Evolutionary conservation across 2,888 invertebrate genomes (phyloP).

Genomic region (Pherbina coryleti): DNA sequence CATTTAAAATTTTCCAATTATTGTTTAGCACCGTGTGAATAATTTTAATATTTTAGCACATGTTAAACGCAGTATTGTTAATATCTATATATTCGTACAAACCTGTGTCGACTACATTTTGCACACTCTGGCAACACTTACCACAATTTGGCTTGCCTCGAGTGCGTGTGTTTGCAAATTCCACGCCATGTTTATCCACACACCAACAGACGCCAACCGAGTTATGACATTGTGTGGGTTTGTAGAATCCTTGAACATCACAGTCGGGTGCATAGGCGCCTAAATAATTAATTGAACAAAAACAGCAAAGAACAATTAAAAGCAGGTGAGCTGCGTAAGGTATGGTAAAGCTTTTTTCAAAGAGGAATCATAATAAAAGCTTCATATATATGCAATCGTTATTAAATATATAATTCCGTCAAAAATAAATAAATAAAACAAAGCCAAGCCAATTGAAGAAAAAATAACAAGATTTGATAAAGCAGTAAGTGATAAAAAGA

Average conservation of each 20-base stretch:
- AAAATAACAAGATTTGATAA: neutral
- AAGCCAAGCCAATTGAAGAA: neutral
- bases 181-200: slow-evolving; percentile 91
- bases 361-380: neutral
- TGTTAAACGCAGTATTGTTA: neutral
- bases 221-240: slow-evolving; percentile 87
- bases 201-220: slow-evolving; percentile 93
- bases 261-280: slow-evolving; percentile 85
- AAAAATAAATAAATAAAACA: neutral
- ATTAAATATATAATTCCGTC: neutral
- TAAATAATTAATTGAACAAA: slow-evolving; percentile 60
- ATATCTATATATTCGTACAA: neutral
- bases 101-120: neutral
- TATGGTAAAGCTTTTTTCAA: neutral
- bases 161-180: slow-evolving; percentile 86
- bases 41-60: too few species aligned
- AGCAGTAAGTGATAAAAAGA: neutral
- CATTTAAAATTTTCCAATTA: too few species aligned
- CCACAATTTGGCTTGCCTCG: slow-evolving; percentile 85
- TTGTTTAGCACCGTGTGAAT: too few species aligned
- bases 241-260: slow-evolving; percentile 89
- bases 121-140: slow-evolving; percentile 68
- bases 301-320: slow-evolving; percentile 41
- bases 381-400: neutral
- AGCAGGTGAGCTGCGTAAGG: slow-evolving; percentile 30